Evolutionary conservation across 2,113 vertebrate species (phyloP), one percentile per base, ranked within the genome.

Genomic region (Eublepharis macularius): DNA sequence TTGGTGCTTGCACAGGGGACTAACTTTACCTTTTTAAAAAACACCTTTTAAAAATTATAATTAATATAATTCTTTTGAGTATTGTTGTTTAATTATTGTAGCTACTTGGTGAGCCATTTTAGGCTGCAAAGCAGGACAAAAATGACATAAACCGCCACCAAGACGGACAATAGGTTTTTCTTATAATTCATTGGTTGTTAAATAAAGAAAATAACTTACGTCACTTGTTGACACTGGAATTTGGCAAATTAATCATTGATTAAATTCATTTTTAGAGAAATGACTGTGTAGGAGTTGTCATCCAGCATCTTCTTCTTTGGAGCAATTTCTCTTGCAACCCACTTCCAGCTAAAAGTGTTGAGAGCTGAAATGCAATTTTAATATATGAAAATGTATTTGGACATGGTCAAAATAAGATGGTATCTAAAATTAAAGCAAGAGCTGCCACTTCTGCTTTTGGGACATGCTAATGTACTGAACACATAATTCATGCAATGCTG

Each of bases 401-500:
- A 49, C 13, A 13, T 73, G 41, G 43, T 21, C 76, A 63, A 63
- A 72, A 80, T 60, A 85, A 45, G 41, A 80, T 47, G 69, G 47
- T 36, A 80, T 45, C 84, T 85, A 63, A 85, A 80, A 47, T 85
- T 80, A 73, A 73, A 80, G 66, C 41, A 73, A 72, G 32, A 34
- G 24, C 32, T 73, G 41, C 13, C 4, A 39, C 16, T 77, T 84
- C 47, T 77, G 39, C 76, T 43, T n/a, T 73, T 9, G 36, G 51
- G 34, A 73, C 39, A 80, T 47, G 29, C 29, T 63, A 47, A 80
- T 85, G 39, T 8, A n/a, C 29, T 36, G 49, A 79, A 21, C 39
- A 36, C 66, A 36, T 63, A 9, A 63, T 85, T 85, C 63, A 63
- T 45, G 43, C 39, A 32, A 41, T 19, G 4, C 51, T 65, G 51